Percentiles rank a stretch among this genome's conserved stretches.
Conservation (phyloP, 2,888 invertebrate genomes). For the Holacanthella duospinosa region DNA sequence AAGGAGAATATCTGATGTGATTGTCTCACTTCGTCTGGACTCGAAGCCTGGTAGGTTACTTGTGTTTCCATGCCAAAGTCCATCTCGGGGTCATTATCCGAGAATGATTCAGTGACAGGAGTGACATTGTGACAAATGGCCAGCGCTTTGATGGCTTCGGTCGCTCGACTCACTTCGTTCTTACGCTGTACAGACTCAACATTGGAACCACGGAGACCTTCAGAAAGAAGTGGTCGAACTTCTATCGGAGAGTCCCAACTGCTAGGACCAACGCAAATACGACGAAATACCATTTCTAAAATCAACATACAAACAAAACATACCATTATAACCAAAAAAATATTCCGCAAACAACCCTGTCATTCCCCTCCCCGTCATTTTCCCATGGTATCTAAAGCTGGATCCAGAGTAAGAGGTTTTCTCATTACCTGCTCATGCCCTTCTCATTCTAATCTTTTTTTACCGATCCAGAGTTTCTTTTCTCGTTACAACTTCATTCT, state of each 20-base stretch:
- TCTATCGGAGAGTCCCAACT: slow-evolving; percentile 30
- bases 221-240: slow-evolving; percentile 15
- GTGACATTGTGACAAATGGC: slow-evolving; percentile 99
- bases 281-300: slow-evolving; percentile 91
- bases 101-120: slow-evolving; percentile 66
- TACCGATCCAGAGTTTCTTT: too few relatives aligned
- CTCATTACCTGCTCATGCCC: too few relatives aligned
- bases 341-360: too few relatives aligned
- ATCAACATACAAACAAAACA: not conserved
- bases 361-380: too few relatives aligned
- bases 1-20: not conserved
- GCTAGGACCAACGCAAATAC: slow-evolving; percentile 41
- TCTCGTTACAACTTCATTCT: too few relatives aligned
- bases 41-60: slow-evolving; percentile 57
- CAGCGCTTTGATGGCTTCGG: slow-evolving; percentile 83
- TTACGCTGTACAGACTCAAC: slow-evolving; percentile 14
- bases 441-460: too few relatives aligned
- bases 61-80: slow-evolving; percentile 35
- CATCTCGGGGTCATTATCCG: slow-evolving; percentile 30
- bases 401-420: too few relatives aligned
- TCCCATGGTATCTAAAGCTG: too few relatives aligned
- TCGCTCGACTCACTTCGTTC: slow-evolving; percentile 46
- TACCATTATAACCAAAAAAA: not conserved
- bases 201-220: not conserved
- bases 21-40: slow-evolving; percentile 56